Evolutionary conservation across 2,888 invertebrate species (phyloP).

Genomic region (Aspidiotus rigidus): DNA sequence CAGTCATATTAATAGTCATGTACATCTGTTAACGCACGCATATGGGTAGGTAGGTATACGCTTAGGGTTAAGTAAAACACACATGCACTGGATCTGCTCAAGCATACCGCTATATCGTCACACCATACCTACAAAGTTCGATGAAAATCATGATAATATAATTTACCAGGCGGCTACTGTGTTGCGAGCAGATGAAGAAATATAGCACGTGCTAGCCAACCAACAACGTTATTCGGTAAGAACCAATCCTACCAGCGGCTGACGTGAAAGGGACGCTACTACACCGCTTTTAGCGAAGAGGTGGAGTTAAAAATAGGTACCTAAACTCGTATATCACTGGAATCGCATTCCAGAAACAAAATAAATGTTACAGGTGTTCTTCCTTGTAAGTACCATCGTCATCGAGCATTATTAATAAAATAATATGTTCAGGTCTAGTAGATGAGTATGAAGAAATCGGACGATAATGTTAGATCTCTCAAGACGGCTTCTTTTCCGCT

Average conservation of each 20-base stretch:
- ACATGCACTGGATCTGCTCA: no score
- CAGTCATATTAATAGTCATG: no score
- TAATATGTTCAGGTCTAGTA: no score
- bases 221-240: conserved; percentile 14
- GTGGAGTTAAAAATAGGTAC: conserved; percentile 24
- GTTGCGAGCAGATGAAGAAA: conserved; percentile 29
- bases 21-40: no score
- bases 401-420: no score
- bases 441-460: no score
- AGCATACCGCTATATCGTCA: no score
- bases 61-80: no score
- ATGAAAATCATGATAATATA: not conserved
- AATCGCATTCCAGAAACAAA: conserved; percentile 1
- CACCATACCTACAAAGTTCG: no score
- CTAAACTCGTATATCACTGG: not conserved
- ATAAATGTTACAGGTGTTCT: conserved; percentile 29
- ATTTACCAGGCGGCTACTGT: conserved; percentile 22
- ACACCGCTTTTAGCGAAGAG: conserved; percentile 23
- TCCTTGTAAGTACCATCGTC: not conserved
- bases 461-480: no score
- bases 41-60: no score
- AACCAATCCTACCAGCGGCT: conserved; percentile 34
- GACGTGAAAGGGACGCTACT: conserved; percentile 34
- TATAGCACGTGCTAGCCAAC: conserved; percentile 32
- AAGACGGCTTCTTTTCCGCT: no score